Evolutionary conservation across 2,888 invertebrate genomes (phyloP).

Genomic region (Tigriopus californicus): DNA sequence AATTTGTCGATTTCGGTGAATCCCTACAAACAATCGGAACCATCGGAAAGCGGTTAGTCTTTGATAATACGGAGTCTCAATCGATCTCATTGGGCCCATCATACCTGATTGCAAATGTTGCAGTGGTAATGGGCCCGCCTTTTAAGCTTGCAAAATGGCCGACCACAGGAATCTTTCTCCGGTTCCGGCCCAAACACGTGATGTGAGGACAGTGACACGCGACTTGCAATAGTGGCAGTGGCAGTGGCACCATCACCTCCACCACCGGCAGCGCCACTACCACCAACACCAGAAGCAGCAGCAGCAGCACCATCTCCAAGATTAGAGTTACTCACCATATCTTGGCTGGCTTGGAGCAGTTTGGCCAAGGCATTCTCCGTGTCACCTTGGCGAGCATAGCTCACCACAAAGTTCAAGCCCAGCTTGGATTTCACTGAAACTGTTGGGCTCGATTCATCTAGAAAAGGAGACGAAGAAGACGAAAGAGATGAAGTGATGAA

Average conservation of each 20-base stretch:
- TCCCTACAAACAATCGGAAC: constrained; percentile 29
- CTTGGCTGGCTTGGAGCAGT: constrained; percentile 9
- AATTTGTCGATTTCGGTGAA: constrained; percentile 51
- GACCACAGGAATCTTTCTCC: constrained; percentile 37
- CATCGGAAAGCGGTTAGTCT: background rate
- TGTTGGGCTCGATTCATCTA: constrained; percentile 8
- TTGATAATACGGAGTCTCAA: background rate
- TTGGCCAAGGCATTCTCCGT: constrained; percentile 10
- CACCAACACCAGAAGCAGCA: constrained; percentile 12
- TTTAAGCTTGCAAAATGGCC: constrained; percentile 60
- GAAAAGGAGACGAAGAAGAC: background rate
- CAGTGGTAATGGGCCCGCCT: constrained; percentile 59
- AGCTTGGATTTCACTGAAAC: constrained; percentile 9
- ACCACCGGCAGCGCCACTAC: background rate
- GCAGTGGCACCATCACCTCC: background rate
- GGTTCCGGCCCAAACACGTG: constrained; percentile 40
- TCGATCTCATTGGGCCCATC: constrained; percentile 1
- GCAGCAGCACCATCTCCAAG: constrained; percentile 12
- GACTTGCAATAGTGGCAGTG: background rate
- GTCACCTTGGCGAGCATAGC: background rate
- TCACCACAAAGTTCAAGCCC: constrained; percentile 12
- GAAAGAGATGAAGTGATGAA: background rate
- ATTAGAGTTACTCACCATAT: constrained; percentile 8
- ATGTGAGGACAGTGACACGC: constrained; percentile 25
- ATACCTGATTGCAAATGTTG: constrained; percentile 51